phyloP scores from a whole-genome alignment of 23 tunicate genomes.

The Styela plicata region DNA sequence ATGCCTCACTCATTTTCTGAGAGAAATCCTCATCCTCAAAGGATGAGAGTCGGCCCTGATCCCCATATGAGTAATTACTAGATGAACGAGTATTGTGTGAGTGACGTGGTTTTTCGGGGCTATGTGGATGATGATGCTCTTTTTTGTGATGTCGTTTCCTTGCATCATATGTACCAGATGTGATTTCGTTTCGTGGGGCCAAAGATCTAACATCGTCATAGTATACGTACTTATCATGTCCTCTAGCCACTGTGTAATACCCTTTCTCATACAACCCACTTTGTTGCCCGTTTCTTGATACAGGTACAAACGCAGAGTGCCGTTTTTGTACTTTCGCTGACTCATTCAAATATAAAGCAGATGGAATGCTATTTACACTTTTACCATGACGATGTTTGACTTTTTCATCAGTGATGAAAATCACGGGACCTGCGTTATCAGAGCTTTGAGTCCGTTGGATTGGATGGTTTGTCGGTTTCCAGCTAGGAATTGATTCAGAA shows the following conservation, averaged over 20 bases:
- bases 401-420: slow-evolving; percentile 2
- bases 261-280: neutral
- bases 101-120: neutral
- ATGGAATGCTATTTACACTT: slow-evolving; percentile 1
- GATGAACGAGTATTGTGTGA: neutral
- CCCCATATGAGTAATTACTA: neutral
- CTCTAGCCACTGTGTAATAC: slow-evolving; percentile 16
- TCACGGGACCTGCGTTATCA: neutral
- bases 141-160: neutral
- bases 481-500: neutral
- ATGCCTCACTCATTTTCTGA: slow-evolving; percentile 66
- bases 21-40: slow-evolving; percentile 17
- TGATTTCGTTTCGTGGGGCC: neutral
- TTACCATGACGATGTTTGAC: neutral
- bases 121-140: neutral
- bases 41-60: slow-evolving; percentile 18
- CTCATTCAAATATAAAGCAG: neutral
- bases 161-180: neutral
- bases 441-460: neutral
- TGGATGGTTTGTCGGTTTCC: neutral
- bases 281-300: neutral
- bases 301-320: slow-evolving; percentile 14
- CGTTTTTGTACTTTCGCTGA: neutral
- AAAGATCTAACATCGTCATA: neutral
- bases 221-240: neutral